Percentiles rank a stretch among this genome's conserved stretches.
Evolutionary conservation across 2,888 invertebrate genomes (phyloP).

Genomic region (Rhagonycha fulva): DNA sequence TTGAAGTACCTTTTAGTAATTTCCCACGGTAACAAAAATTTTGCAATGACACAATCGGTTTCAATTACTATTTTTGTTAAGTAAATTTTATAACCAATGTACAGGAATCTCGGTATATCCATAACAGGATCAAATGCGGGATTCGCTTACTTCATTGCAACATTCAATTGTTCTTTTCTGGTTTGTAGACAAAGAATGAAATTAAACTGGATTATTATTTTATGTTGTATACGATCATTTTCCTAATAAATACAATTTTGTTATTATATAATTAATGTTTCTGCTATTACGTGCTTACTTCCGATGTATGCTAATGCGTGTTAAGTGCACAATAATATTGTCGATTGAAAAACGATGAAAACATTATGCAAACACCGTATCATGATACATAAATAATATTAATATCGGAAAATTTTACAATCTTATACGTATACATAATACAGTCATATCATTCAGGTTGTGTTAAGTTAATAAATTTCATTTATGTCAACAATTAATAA

Average conservation of each 20-base stretch:
- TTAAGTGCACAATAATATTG: no score
- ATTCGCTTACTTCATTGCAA: conserved; percentile 35
- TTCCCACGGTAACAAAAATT: conserved; percentile 36
- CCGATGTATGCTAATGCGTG: no score
- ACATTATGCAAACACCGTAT: neutral
- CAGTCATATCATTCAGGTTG: neutral
- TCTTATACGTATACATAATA: neutral
- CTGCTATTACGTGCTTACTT: no score
- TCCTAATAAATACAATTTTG: neutral
- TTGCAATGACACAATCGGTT: conserved; percentile 30
- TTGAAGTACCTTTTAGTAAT: conserved; percentile 28
- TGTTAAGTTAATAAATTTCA: neutral
- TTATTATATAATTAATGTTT: neutral
- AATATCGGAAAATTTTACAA: neutral
- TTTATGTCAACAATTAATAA: neutral
- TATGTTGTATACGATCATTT: neutral
- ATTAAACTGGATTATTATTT: neutral
- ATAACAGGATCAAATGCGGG: conserved; percentile 37
- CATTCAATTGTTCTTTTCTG: conserved; percentile 28
- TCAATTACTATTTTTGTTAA: conserved; percentile 41
- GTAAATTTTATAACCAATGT: conserved; percentile 41
- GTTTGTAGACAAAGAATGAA: neutral
- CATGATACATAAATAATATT: neutral
- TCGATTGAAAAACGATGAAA: no score
- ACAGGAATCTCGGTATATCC: conserved; percentile 37